Evolutionary conservation across 2,888 invertebrate species (phyloP), one percentile per base, ranked within the genome.

Genomic region (Drosophila testacea): DNA sequence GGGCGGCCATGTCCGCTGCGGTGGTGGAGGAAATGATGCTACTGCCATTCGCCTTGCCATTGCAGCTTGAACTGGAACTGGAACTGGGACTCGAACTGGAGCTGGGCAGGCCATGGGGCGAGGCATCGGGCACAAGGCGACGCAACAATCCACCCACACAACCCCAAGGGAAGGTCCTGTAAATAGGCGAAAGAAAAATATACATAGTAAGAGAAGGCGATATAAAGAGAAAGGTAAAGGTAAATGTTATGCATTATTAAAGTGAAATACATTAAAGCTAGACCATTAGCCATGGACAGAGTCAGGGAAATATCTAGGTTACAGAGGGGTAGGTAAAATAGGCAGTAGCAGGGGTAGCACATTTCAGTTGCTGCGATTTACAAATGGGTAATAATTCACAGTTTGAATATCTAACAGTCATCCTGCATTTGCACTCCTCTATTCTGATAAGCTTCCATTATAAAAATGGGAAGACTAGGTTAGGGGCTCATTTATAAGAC

Each of bases 121-220:
- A 94, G 2, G 95, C 95, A 88, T 96, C 96, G 1, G 94, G 95
- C 13, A 96, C 95, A 28, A 96, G 85, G 9, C 94, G 94, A 55
- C 95, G 94, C 73, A 96, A 93, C 76, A 96, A 92, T 87, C 95
- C 95, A 3, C 94, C 94, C 63, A 94, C 92, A 73, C 95, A 95
- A 13, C 94, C 93, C 96, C 96, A 96, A 13, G 96, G 96, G 72
- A 96, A 94, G 55, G 95, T 78, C 94, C 96, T 96, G 93, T 93
- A 93, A 66, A 41, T 64, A 62, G 38, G 52, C 52, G 64, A 62
- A 42, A 52, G 44, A 28, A 41, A 46, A 48, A 61, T 63, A 62
- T 36, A 55, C 2, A 2, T 22, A 22, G 22, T 38, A 41, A 59
- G 41, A 27, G 50, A 41, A 11, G 41, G 50, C 55, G 38, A 32